phyloP scores from a whole-genome alignment of 2,797 vertebrate genomes.

The Cossypha dichroa region DNA sequence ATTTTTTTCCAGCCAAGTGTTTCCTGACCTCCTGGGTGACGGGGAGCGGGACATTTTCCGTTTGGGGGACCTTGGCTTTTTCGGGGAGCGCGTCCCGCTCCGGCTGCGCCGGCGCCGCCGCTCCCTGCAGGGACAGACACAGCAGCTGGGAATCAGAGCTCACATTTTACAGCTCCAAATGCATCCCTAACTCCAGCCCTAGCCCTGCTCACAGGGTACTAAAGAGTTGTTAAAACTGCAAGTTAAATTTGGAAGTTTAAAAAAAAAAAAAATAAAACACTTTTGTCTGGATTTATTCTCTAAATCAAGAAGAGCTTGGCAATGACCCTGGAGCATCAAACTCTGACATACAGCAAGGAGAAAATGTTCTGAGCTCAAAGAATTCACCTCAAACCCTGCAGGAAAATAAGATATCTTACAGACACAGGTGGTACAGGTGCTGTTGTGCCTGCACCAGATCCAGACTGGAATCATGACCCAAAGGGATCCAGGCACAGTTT shows the following conservation, averaged over 20 bases:
- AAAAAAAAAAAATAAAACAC: fast-evolving
- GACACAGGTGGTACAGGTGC: neutral
- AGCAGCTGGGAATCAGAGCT: fast-evolving
- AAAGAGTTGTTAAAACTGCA: fast-evolving
- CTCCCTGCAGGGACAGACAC: conserved; percentile 61
- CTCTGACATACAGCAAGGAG: neutral
- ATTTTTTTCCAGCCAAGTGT: fast-evolving
- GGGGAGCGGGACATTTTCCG: conserved; percentile 88
- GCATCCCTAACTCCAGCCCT: neutral
- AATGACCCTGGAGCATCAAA: neutral
- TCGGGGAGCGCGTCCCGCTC: conserved; percentile 86
- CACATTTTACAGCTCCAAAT: fast-evolving
- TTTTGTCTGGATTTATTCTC: neutral
- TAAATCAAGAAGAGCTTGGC: neutral
- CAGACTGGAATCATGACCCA: fast-evolving
- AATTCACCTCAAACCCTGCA: neutral
- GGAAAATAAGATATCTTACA: fast-evolving
- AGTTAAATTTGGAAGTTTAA: neutral
- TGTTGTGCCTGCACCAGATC: fast-evolving
- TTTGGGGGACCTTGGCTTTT: conserved; percentile 88
- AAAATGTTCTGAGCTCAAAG: neutral
- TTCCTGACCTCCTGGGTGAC: conserved; percentile 86
- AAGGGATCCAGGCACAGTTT: neutral
- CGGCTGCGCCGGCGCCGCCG: conserved; percentile 90
- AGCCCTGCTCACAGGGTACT: neutral